Percentiles rank a stretch among this genome's conserved stretches.
phyloP scores from a whole-genome alignment of 2,888 invertebrate genomes.

The Sarcophaga subvicina region DNA sequence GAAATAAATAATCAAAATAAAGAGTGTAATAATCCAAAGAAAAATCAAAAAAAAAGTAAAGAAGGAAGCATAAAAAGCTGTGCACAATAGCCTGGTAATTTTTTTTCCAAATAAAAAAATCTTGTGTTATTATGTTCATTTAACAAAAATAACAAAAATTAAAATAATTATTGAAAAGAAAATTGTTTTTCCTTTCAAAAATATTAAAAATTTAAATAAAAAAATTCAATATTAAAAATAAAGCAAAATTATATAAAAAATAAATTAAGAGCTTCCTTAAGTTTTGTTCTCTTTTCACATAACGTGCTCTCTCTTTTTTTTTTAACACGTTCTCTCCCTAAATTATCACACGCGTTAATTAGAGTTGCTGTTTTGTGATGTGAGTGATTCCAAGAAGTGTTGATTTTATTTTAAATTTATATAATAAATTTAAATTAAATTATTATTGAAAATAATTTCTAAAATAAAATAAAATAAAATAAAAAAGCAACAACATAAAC shows the following conservation, averaged over 20 bases:
- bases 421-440: not conserved
- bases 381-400: conserved; percentile 34
- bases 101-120: no score
- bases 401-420: conserved; percentile 9
- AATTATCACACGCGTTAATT: conserved; percentile 15
- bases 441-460: not conserved
- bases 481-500: not conserved
- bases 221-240: conserved; percentile 1
- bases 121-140: no score
- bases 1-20: not conserved
- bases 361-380: conserved; percentile 6
- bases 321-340: not conserved
- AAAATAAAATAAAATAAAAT: not conserved
- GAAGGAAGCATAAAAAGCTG: no score
- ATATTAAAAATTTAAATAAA: not conserved
- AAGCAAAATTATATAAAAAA: conserved; percentile 26
- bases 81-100: no score
- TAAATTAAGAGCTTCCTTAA: conserved; percentile 1
- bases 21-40: conserved; percentile 3
- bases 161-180: not conserved
- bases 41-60: not conserved
- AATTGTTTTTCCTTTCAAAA: not conserved
- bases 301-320: not conserved
- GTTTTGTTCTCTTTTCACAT: not conserved
- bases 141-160: no score